These are phyloP conservation scores for Phrynocephalus versicolor DNA, from an alignment of 2,113 vertebrate species.

Conservation along the genomic window DNA sequence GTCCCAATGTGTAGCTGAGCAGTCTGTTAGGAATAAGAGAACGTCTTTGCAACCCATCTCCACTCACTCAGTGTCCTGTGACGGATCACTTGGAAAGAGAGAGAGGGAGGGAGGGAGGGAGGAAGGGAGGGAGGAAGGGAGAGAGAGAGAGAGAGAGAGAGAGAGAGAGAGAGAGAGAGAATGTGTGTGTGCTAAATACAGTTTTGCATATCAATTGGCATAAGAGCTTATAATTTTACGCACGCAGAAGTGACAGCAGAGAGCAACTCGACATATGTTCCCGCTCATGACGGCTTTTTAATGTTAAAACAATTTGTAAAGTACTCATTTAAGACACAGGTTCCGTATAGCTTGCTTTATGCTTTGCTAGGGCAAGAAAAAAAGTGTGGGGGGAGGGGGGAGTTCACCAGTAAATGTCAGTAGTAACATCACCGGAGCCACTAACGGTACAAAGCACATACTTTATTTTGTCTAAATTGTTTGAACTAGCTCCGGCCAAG, in stretches of 20 bases:
- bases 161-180: conserved; percentile 62
- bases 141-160: conserved; percentile 67
- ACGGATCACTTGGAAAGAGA: conserved; percentile 71
- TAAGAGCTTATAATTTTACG: conserved; percentile 61
- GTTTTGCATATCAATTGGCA: conserved; percentile 72
- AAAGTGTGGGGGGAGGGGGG: conserved; percentile 6
- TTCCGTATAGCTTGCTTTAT: conserved; percentile 60
- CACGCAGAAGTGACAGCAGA: conserved; percentile 56
- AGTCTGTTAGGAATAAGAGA: conserved; percentile 46
- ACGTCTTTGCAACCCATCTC: conserved; percentile 53
- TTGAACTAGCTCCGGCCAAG: conserved; percentile 78
- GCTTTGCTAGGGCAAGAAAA: conserved; percentile 66
- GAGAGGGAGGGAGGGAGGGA: conserved; percentile 63
- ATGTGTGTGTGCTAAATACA: conserved; percentile 62
- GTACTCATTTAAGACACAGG: conserved; percentile 57
- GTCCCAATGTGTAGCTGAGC: conserved; percentile 54
- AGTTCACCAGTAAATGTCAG: conserved; percentile 76
- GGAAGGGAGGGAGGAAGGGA: conserved; percentile 61
- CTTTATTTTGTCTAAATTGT: conserved; percentile 82
- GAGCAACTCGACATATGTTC: conserved; percentile 67
- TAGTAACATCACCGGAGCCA: conserved; percentile 76
- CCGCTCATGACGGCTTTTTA: conserved; percentile 50
- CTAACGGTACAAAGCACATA: conserved; percentile 77
- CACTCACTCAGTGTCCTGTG: conserved; percentile 66
- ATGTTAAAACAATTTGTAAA: conserved; percentile 53